phyloP scores from a whole-genome alignment of 2,797 vertebrate genomes.

The Numenius phaeopus region DNA sequence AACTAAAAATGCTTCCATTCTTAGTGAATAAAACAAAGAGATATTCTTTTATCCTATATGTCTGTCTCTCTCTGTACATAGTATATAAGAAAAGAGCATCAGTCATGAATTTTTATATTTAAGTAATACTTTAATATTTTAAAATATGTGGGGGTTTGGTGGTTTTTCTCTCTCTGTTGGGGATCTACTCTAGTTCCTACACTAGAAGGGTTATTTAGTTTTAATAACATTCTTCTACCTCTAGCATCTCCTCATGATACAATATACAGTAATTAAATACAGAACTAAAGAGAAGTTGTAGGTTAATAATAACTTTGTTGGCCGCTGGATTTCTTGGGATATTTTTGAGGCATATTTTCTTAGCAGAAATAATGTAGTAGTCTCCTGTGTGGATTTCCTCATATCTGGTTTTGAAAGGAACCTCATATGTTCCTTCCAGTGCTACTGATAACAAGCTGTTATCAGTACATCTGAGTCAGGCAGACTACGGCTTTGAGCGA shows the following conservation, averaged over 20 bases:
- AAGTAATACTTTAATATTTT: constrained; percentile 8
- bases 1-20: neutral
- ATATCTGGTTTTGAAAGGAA: constrained; percentile 32
- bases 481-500: neutral
- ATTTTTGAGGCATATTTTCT: constrained; percentile 23
- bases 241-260: neutral
- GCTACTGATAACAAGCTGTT: constrained; percentile 7
- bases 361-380: neutral
- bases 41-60: neutral
- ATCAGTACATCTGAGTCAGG: constrained; percentile 21
- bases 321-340: neutral
- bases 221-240: neutral
- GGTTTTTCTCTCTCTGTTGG: accelerated
- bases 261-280: neutral
- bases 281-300: constrained; percentile 12
- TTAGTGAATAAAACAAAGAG: neutral
- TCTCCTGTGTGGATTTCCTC: neutral
- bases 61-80: neutral
- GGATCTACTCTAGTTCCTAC: neutral
- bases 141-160: neutral
- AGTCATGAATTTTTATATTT: neutral
- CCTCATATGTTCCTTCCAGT: neutral
- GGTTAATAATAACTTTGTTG: constrained; percentile 1
- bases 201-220: neutral
- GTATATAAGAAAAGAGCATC: neutral